Evolutionary conservation across 2,888 invertebrate genomes (phyloP), one percentile per base, ranked within the genome.

Genomic region (Augochlorella aurata): DNA sequence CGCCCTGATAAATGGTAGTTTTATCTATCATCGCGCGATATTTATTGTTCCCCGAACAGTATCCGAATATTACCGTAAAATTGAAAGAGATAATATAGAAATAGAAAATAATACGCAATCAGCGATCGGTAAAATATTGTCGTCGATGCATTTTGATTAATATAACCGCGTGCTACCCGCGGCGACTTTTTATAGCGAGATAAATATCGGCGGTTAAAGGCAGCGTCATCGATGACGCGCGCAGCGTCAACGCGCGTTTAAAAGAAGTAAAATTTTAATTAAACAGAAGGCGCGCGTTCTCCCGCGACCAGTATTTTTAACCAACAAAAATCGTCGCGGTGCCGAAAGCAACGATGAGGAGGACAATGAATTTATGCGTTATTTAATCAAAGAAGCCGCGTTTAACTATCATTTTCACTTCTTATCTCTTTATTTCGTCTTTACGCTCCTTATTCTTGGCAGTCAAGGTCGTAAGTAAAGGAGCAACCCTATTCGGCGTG

Each of bases 391-490:
- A 16, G 58, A 44, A 21, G 24, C 38, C 29, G 38, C 58, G n/a
- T 24, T 50, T 9, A 47, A 71, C 68, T 74, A 71, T 38, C 50
- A 70, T 83, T 83, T 79, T 71, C 63, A 54, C 54, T 73, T 82
- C 79, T 84, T 84, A 83, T 77, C 83, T 82, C 69, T 83, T 80
- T 68, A 81, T 85, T 81, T 79, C 73, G 45, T 77, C 81, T 70
- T 69, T 44, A 9, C 69, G 72, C 70, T 83, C 76, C 81, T 82
- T 84, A 78, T 79, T 79, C 82, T 79, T 76, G 81, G 76, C 79
- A 74, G 79, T 77, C 66, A 84, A 86, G 79, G 84, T 77, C 83
- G 78, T 77, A 82, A 81, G 80, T 77, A 81, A 78, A 81, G 74
- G 73, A 50, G 61, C 67, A 82, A 83, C 88, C 87, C 81, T 68